These are phyloP conservation scores for Timema cristinae DNA, from an alignment of 2,888 invertebrate genomes.

Conservation along the genomic window DNA sequence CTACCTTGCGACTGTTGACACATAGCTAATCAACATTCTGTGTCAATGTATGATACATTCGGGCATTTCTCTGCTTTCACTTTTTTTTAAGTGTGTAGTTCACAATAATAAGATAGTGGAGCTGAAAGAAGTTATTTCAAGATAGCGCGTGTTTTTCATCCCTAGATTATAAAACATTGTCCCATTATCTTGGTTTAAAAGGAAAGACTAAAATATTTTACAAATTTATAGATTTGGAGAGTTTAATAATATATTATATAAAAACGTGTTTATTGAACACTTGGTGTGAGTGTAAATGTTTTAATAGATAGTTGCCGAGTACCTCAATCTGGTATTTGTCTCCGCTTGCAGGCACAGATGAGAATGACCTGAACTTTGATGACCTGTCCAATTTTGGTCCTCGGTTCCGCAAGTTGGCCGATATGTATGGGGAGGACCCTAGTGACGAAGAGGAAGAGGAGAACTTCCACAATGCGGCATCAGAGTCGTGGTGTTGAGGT, in stretches of 20 bases:
- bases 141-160: too few relatives aligned
- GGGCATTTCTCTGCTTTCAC: too few relatives aligned
- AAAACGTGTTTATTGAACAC: background rate
- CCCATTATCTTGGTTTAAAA: too few relatives aligned
- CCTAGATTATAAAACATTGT: too few relatives aligned
- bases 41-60: too few relatives aligned
- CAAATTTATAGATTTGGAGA: background rate
- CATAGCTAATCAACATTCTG: too few relatives aligned
- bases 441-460: conserved; percentile 77
- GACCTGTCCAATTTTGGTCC: conserved; percentile 93
- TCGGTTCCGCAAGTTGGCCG: conserved; percentile 89
- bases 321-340: background rate
- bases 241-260: conserved; percentile 11
- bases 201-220: too few relatives aligned
- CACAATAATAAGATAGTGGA: too few relatives aligned
- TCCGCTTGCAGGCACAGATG: conserved; percentile 64
- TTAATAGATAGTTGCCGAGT: too few relatives aligned
- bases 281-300: background rate
- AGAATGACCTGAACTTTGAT: conserved; percentile 90
- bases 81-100: too few relatives aligned
- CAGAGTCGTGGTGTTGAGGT: conserved; percentile 75
- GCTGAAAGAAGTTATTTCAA: too few relatives aligned
- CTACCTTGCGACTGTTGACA: too few relatives aligned
- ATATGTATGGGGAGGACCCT: conserved; percentile 89
- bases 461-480: conserved; percentile 62